Evolutionary conservation across 2,113 vertebrate species (phyloP), one percentile per base, ranked within the genome.

Genomic region (Ageneiosus marmoratus): DNA sequence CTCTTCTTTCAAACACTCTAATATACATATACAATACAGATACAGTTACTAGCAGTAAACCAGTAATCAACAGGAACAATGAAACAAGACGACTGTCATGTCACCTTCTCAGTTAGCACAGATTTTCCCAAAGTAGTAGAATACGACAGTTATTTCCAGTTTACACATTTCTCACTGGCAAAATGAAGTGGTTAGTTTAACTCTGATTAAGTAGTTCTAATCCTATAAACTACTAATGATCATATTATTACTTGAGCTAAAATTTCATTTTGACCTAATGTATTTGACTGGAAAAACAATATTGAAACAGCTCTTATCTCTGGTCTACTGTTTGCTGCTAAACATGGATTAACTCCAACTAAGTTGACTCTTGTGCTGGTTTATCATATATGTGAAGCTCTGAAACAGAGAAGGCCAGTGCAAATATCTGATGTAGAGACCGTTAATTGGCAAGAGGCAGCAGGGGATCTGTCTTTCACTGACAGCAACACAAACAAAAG

Each of bases 391-490:
- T 32, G 18, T 50, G 58, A 79, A 83, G 67, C 41, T 63, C 62
- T n/a, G 22, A 78, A 41, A 84, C 24, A 50, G 76, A 76, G 79
- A 84, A 82, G 81, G 82, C 63, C 46, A 12, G 63, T 22, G 44
- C 62, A 73, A 63, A 72, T 81, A 63, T 72, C 75, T 83, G 62
- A 83, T 69, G 48, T 75, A 76, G 79, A 69, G 73, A 79, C 76
- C 82, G 85, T 56, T 89, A 86, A 89, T 88, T 84, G 87, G 86
- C 77, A 80, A 50, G 77, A 84, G 83, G 83, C 86, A 73, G 88
- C 81, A 85, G 77, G 83, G 79, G 82, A 84, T 87, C 74, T 69
- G 74, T 87, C 86, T 76, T 79, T 27, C 55, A 16, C 76, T 81
- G 80, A 82, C 79, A 84, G 78, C 44, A 62, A 77, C 76, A 89